Conservation (phyloP, 1,140 invertebrate species). For the Bombus turneri region DNA sequence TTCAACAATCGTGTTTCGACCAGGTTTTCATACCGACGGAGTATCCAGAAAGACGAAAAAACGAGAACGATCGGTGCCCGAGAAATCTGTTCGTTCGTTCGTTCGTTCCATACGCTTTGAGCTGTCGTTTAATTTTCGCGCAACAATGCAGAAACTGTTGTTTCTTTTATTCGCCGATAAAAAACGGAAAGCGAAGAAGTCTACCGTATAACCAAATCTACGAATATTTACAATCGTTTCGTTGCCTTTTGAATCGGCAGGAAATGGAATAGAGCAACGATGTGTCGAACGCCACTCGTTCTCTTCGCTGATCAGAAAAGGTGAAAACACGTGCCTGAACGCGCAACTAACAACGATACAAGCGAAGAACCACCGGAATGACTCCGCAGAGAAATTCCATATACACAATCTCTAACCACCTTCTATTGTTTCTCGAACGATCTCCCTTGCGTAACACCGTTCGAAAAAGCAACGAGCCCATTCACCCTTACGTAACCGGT, state of each 20-base stretch:
- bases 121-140: neutral
- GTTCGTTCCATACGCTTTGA: neutral
- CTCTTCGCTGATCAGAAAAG: neutral
- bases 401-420: neutral
- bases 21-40: neutral
- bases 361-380: neutral
- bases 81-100: neutral
- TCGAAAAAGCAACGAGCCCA: constrained; percentile 38
- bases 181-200: neutral
- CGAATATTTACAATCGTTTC: neutral
- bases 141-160: neutral
- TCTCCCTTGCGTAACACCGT: constrained; percentile 29
- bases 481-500: constrained; percentile 22
- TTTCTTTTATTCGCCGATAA: neutral
- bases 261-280: too few relatives aligned
- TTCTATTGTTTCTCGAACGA: neutral
- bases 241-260: too few relatives aligned
- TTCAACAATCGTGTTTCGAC: constrained; percentile 21
- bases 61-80: neutral
- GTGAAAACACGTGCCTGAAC: too few relatives aligned
- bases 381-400: neutral
- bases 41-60: too few relatives aligned
- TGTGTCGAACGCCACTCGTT: too few relatives aligned
- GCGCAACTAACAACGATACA: neutral
- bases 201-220: neutral